A percentile compares a stretch with the other conserved stretches of the same genome.
These are phyloP conservation scores for Solenodon paradoxus DNA, from an alignment of 2,113 vertebrate genomes.

Conservation along the genomic window DNA sequence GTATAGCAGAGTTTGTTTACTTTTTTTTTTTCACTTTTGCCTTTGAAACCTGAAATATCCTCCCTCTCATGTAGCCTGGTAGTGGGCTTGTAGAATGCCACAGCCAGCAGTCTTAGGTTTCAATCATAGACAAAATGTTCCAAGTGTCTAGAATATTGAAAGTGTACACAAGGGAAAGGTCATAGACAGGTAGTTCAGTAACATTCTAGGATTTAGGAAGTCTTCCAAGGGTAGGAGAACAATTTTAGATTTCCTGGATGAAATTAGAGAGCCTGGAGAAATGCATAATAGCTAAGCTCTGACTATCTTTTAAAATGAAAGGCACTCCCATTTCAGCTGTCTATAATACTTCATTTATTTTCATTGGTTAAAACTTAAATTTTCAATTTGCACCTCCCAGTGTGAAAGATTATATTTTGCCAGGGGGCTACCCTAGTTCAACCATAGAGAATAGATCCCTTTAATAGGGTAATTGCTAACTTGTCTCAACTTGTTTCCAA, in stretches of 20 bases:
- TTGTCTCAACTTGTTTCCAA: slow-evolving; percentile 84
- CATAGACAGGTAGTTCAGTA: neutral
- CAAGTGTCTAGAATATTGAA: slow-evolving; percentile 15
- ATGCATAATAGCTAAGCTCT: neutral
- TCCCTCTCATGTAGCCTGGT: neutral
- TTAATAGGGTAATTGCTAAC: slow-evolving; percentile 84
- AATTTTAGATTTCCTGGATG: neutral
- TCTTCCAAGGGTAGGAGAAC: neutral
- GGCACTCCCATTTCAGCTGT: neutral
- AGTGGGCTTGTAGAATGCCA: neutral
- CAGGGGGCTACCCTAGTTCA: slow-evolving; percentile 58
- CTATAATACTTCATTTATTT: slow-evolving; percentile 56
- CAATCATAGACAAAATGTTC: neutral
- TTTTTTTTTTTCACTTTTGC: slow-evolving; percentile 54
- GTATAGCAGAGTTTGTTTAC: slow-evolving; percentile 36
- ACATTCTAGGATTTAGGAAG: slow-evolving; percentile 30
- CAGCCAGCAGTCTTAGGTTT: slow-evolving; percentile 24
- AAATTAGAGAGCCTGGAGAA: slow-evolving; percentile 18
- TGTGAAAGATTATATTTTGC: slow-evolving; percentile 45
- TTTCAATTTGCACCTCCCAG: slow-evolving; percentile 21
- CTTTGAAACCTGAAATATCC: slow-evolving; percentile 28
- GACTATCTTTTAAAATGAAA: slow-evolving; percentile 7
- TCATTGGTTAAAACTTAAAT: slow-evolving; percentile 64
- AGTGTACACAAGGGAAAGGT: neutral
- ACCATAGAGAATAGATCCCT: slow-evolving; percentile 74